phyloP scores from a whole-genome alignment of 2,888 invertebrate genomes.

The Drosophila testacea region DNA sequence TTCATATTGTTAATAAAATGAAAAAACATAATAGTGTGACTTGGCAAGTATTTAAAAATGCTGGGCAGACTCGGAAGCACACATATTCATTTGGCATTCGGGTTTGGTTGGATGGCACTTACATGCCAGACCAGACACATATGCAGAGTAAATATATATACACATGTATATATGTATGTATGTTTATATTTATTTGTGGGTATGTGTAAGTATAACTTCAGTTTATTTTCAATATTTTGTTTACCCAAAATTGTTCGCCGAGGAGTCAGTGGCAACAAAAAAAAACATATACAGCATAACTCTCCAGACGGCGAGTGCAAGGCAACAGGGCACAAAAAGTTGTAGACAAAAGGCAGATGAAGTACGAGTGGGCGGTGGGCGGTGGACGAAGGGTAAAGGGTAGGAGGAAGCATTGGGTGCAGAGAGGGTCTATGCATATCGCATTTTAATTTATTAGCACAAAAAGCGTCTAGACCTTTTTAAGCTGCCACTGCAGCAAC shows the following conservation, averaged over 20 bases:
- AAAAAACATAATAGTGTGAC: conserved; percentile 66
- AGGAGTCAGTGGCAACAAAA: conserved; percentile 31
- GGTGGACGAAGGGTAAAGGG: conserved; percentile 12
- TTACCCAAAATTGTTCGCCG: conserved; percentile 60
- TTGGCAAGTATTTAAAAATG: conserved; percentile 75
- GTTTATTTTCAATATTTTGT: conserved; percentile 78
- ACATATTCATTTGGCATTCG: conserved; percentile 23
- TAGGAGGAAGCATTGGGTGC: conserved; percentile 32
- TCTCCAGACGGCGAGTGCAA: conserved; percentile 33
- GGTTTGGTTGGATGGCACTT: conserved; percentile 43
- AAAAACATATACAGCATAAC: conserved; percentile 44
- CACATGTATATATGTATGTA: conserved; percentile 12
- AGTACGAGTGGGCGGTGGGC: conserved; percentile 37
- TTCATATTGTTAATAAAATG: conserved; percentile 56
- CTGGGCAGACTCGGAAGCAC: conserved; percentile 31
- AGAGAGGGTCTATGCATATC: conserved; percentile 71
- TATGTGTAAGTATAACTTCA: conserved; percentile 31
- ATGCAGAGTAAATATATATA: conserved; percentile 38
- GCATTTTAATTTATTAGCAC: conserved; percentile 81
- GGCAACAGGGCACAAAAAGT: conserved; percentile 53
- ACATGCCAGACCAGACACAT: conserved; percentile 59
- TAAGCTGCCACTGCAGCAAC: conserved; percentile 67
- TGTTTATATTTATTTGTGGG: neutral
- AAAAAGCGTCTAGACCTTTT: conserved; percentile 80
- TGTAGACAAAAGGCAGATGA: conserved; percentile 69